phyloP scores from a whole-genome alignment of 1,140 invertebrate genomes.

The Spodoptera frugiperda region DNA sequence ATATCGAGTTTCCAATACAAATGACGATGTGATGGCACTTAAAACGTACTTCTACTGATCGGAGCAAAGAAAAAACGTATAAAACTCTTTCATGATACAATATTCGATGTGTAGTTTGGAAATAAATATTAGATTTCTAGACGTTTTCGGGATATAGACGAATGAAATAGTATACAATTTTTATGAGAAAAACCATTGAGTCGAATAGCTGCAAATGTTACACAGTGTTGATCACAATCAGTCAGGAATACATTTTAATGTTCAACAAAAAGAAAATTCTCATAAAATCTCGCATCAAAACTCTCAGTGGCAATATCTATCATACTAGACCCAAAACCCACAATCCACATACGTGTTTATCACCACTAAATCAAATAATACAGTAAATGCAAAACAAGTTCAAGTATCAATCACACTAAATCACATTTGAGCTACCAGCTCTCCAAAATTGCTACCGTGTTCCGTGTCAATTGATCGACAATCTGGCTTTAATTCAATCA shows the following conservation, averaged over 20 bases:
- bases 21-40: slow-evolving; percentile 39
- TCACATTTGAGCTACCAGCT: not conserved
- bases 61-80: slow-evolving; percentile 3
- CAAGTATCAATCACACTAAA: not conserved
- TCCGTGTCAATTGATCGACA: slow-evolving; percentile 24
- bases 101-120: not conserved
- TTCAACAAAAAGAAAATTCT: too few species aligned
- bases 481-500: slow-evolving; percentile 39
- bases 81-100: slow-evolving; percentile 6
- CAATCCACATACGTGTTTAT: too few species aligned
- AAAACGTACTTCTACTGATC: slow-evolving; percentile 33
- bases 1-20: slow-evolving; percentile 35
- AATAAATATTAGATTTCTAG: not conserved
- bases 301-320: too few species aligned
- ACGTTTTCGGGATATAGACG: not conserved
- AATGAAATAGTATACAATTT: too few species aligned
- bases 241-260: too few species aligned
- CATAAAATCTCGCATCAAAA: too few species aligned
- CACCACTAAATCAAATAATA: too few species aligned
- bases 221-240: too few species aligned
- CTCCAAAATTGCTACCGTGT: not conserved
- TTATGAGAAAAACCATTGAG: too few species aligned
- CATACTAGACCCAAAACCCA: too few species aligned
- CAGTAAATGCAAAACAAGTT: too few species aligned
- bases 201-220: too few species aligned